Evolutionary conservation across 2,888 invertebrate species (phyloP).

Genomic region (Stenodema calcarata): DNA sequence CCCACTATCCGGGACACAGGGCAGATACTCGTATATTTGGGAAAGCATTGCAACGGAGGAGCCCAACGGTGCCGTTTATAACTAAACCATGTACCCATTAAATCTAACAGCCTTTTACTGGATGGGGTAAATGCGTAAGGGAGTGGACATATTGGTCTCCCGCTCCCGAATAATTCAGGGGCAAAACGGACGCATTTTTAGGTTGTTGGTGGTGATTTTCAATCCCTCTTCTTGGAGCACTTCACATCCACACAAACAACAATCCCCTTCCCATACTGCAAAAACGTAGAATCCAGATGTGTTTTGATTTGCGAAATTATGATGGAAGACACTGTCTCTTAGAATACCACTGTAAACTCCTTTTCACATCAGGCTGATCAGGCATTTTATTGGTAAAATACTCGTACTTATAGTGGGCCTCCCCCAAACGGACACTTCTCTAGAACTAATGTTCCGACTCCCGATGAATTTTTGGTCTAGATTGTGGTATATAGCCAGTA

Average conservation of each 20-base stretch:
- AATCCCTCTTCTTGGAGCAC: neutral
- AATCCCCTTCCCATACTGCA: neutral
- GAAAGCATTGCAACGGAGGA: neutral
- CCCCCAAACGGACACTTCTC: too few relatives aligned
- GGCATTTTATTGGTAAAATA: too few relatives aligned
- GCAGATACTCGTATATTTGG: conserved; percentile 37
- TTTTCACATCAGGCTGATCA: too few relatives aligned
- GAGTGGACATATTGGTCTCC: conserved; percentile 20
- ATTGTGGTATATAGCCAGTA: too few relatives aligned
- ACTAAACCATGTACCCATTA: conserved; percentile 40
- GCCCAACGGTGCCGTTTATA: conserved; percentile 35
- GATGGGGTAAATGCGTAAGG: neutral
- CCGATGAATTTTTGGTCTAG: too few relatives aligned
- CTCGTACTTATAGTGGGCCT: too few relatives aligned
- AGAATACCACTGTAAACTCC: too few relatives aligned
- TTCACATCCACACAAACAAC: neutral
- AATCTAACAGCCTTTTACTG: conserved; percentile 23
- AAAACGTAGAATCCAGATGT: too few relatives aligned
- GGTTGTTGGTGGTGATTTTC: neutral
- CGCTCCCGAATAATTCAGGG: neutral
- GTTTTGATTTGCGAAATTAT: too few relatives aligned
- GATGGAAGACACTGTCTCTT: too few relatives aligned
- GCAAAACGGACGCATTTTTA: neutral
- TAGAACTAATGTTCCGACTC: too few relatives aligned
- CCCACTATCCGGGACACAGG: neutral